Evolutionary conservation across 2,888 invertebrate species (phyloP).

Genomic region (Melanargia galathea): DNA sequence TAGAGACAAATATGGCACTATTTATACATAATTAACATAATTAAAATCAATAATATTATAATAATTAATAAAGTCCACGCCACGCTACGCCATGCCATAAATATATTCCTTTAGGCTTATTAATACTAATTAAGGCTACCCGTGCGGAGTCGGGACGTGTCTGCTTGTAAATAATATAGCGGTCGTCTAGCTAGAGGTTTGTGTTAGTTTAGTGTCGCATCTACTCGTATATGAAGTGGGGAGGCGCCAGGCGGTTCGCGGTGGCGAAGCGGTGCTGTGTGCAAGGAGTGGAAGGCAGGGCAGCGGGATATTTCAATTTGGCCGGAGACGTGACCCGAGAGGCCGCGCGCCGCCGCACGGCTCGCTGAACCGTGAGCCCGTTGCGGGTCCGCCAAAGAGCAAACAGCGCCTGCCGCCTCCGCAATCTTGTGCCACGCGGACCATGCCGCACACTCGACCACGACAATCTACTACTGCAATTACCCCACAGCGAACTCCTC

Average conservation of each 20-base stretch:
- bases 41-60: too few species aligned
- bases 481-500: conserved; percentile 57
- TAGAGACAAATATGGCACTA: too few species aligned
- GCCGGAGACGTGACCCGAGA: conserved; percentile 78
- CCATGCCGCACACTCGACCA: conserved; percentile 75
- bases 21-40: too few species aligned
- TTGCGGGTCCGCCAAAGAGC: conserved; percentile 79
- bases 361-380: conserved; percentile 79
- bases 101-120: too few species aligned
- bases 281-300: conserved; percentile 57
- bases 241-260: conserved; percentile 38
- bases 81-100: too few species aligned
- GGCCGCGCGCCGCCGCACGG: conserved; percentile 73
- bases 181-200: background rate
- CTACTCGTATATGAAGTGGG: conserved; percentile 48
- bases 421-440: conserved; percentile 80
- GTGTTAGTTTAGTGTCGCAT: conserved; percentile 41
- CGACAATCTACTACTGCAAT: conserved; percentile 74
- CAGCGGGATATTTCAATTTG: conserved; percentile 80
- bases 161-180: background rate
- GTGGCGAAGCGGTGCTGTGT: conserved; percentile 47
- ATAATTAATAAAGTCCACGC: too few species aligned
- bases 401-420: conserved; percentile 80
- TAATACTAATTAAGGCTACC: background rate
- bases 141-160: background rate